These are phyloP conservation scores for Numenius arquata DNA, from an alignment of 2,113 vertebrate genomes.

Conservation along the genomic window DNA sequence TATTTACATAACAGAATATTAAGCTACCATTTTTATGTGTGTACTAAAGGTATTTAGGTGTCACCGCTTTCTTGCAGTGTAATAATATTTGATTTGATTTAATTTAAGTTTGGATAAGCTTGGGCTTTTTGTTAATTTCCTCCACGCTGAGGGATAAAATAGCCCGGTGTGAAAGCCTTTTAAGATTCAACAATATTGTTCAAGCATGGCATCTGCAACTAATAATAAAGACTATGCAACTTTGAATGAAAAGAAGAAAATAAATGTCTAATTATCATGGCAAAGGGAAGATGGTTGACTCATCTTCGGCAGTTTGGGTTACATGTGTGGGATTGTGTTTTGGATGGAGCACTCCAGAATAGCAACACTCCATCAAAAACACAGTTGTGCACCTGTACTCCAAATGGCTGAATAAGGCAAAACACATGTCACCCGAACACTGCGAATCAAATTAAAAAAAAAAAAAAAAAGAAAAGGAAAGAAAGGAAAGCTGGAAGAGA, in stretches of 20 bases:
- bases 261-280: conserved; percentile 53
- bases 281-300: conserved; percentile 63
- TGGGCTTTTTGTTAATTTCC: conserved; percentile 20
- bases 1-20: neutral
- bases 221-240: conserved; percentile 32
- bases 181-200: conserved; percentile 31
- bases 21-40: neutral
- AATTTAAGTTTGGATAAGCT: neutral
- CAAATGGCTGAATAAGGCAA: conserved; percentile 82
- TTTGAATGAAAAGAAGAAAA: conserved; percentile 37
- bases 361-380: conserved; percentile 83
- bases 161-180: conserved; percentile 31
- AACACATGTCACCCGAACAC: conserved; percentile 76
- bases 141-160: neutral
- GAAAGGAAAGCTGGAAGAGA: conserved; percentile 60
- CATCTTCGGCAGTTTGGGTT: conserved; percentile 74
- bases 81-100: conserved; percentile 6
- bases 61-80: neutral
- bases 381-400: conserved; percentile 80
- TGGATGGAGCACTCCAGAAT: conserved; percentile 77
- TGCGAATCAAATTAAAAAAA: conserved; percentile 68
- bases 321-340: conserved; percentile 80
- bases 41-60: neutral
- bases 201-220: conserved; percentile 39
- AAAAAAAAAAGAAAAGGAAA: neutral